A percentile compares a stretch with the other conserved stretches of the same genome.
phyloP scores from a whole-genome alignment of 2,888 invertebrate genomes.

The Melieria omissa region DNA sequence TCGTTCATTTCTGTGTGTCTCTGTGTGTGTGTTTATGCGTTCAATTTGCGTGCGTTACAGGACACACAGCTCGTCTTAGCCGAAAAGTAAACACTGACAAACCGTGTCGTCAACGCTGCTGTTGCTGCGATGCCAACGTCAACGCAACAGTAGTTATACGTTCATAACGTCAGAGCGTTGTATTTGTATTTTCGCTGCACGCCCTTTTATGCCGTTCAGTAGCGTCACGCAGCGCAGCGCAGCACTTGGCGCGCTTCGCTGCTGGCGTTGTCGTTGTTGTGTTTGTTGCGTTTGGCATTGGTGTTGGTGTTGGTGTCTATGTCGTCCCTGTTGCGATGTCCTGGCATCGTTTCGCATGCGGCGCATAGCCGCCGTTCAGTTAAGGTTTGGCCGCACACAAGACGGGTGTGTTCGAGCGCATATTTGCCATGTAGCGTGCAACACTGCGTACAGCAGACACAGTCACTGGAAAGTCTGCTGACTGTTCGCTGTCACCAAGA shows the following conservation, averaged over 20 bases:
- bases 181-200: background rate
- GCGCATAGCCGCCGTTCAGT: conserved; percentile 30
- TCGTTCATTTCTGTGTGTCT: background rate
- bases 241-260: conserved; percentile 11
- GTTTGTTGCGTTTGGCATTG: conserved; percentile 6
- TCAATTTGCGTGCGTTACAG: background rate
- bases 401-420: conserved; percentile 33
- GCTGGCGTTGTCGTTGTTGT: conserved; percentile 13
- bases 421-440: background rate
- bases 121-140: too few relatives aligned
- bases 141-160: too few relatives aligned
- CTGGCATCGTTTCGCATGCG: conserved; percentile 18
- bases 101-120: too few relatives aligned
- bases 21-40: conserved; percentile 5
- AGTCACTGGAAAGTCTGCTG: too few relatives aligned
- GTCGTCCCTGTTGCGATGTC: conserved; percentile 18
- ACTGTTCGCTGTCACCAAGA: too few relatives aligned
- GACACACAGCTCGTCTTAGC: too few relatives aligned
- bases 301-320: conserved; percentile 2
- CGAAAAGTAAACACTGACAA: too few relatives aligned
- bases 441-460: too few relatives aligned
- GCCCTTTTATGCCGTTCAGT: too few relatives aligned
- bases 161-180: too few relatives aligned
- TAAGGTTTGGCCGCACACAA: conserved; percentile 37
- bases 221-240: background rate